A percentile compares a stretch with the other conserved stretches of the same genome.
Evolutionary conservation across 2,113 vertebrate genomes (phyloP).

Genomic region (Strix uralensis): DNA sequence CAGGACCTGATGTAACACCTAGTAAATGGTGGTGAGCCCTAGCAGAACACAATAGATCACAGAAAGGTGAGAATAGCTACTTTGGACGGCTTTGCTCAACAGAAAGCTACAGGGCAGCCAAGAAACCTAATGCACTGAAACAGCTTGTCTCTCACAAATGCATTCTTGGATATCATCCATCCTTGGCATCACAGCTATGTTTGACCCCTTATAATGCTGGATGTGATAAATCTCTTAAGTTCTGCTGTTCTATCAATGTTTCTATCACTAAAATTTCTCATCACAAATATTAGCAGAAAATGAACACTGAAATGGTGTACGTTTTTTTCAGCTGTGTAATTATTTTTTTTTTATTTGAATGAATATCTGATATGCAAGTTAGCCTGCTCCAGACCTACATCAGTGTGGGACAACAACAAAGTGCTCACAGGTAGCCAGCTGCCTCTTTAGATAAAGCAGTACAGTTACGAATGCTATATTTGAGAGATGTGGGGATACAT

Average conservation of each 20-base stretch:
- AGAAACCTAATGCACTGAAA: background rate
- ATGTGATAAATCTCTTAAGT: background rate
- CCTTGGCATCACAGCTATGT: fast-evolving
- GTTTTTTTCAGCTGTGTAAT: background rate
- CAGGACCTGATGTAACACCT: background rate
- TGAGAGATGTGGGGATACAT: background rate
- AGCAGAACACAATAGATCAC: background rate
- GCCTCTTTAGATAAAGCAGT: background rate
- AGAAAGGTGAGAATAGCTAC: background rate
- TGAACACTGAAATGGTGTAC: background rate
- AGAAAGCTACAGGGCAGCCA: background rate
- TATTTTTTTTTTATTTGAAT: background rate
- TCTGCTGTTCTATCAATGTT: background rate
- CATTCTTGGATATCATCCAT: fast-evolving
- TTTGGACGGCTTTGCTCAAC: background rate
- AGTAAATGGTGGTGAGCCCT: background rate
- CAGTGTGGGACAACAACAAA: background rate
- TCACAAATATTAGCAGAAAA: background rate
- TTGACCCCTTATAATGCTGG: background rate
- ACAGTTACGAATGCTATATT: background rate
- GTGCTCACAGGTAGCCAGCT: background rate
- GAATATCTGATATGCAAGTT: background rate
- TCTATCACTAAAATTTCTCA: background rate
- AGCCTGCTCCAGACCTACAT: background rate
- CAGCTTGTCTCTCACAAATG: background rate